phyloP scores from a whole-genome alignment of 2,797 vertebrate genomes.

The Parotocinclus haroldoi region DNA sequence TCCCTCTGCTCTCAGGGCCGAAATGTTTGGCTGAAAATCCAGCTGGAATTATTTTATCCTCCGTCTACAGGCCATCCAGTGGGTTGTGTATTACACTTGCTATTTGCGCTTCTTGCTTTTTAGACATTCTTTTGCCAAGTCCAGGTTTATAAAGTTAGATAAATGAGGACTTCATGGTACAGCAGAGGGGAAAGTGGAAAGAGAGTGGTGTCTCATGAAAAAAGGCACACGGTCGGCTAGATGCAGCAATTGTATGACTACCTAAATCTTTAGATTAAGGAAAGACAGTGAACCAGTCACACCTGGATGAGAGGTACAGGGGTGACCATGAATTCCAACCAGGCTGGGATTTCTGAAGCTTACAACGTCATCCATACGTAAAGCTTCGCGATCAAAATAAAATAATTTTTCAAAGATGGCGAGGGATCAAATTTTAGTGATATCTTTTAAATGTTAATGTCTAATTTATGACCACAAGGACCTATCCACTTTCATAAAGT shows the following conservation, averaged over 20 bases:
- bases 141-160: slow-evolving; percentile 49
- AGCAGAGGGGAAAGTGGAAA: background rate
- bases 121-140: slow-evolving; percentile 51
- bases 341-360: too few species aligned
- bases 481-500: too few species aligned
- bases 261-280: slow-evolving; percentile 24
- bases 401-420: too few species aligned
- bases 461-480: too few species aligned
- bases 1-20: slow-evolving; percentile 43
- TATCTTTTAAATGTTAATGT: too few species aligned
- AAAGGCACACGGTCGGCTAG: slow-evolving; percentile 50
- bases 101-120: slow-evolving; percentile 45
- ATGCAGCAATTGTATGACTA: slow-evolving; percentile 48
- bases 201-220: slow-evolving; percentile 33
- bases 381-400: too few species aligned
- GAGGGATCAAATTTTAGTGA: too few species aligned
- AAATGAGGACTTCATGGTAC: slow-evolving; percentile 28
- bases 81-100: slow-evolving; percentile 54
- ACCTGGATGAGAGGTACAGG: too few species aligned
- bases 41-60: slow-evolving; percentile 60
- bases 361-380: too few species aligned
- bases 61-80: slow-evolving; percentile 53
- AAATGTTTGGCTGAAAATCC: slow-evolving; percentile 58
- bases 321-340: too few species aligned
- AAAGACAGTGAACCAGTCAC: background rate